Evolutionary conservation across 2,113 vertebrate species (phyloP).

Genomic region (Oenanthe oenanthe): DNA sequence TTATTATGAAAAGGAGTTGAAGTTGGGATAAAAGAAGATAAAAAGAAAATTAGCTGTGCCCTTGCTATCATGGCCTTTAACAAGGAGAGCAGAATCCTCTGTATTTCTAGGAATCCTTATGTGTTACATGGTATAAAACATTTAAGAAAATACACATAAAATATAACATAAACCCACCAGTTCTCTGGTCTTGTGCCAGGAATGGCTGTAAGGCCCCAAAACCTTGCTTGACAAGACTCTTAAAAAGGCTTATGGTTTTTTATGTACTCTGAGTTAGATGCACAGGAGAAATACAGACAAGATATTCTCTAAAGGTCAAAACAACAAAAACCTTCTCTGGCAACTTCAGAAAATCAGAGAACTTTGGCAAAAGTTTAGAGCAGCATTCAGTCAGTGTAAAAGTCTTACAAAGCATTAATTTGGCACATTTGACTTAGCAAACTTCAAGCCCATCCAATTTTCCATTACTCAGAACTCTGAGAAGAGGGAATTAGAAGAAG

Average conservation of each 20-base stretch:
- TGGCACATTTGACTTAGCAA: fast-evolving
- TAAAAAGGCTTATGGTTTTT: neutral
- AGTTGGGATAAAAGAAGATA: neutral
- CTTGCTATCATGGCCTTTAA: neutral
- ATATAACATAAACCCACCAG: neutral
- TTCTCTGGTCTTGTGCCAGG: neutral
- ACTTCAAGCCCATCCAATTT: neutral
- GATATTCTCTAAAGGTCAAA: neutral
- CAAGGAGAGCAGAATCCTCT: neutral
- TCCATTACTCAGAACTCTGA: fast-evolving
- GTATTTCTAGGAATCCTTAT: neutral
- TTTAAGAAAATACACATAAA: neutral
- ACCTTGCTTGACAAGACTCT: neutral
- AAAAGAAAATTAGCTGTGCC: neutral
- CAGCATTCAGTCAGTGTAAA: neutral
- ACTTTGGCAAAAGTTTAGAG: neutral
- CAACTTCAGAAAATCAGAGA: neutral
- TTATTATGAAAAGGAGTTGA: neutral
- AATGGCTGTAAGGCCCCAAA: neutral
- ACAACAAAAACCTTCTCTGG: neutral
- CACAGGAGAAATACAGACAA: neutral
- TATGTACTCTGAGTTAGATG: neutral
- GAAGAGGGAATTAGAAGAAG: neutral
- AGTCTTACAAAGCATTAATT: neutral
- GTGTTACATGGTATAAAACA: neutral